Percentiles rank a stretch among this genome's conserved stretches.
phyloP scores from a whole-genome alignment of 1,140 invertebrate species.

The Vanessa tameamea region DNA sequence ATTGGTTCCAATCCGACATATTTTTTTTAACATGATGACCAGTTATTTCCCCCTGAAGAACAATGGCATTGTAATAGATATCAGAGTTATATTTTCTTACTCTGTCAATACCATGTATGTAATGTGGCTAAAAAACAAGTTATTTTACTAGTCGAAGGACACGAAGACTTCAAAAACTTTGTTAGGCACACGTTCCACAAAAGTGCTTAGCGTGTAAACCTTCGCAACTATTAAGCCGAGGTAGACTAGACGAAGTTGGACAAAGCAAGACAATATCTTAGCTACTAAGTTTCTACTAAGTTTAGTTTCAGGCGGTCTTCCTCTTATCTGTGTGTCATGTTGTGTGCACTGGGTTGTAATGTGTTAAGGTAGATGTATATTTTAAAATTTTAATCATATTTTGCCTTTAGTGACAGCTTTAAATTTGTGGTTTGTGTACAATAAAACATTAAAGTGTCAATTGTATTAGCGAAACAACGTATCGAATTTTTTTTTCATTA shows the following conservation, averaged over 20 bases:
- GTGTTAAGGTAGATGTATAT: slow-evolving; percentile 7
- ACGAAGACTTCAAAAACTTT: neutral
- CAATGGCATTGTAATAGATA: no score
- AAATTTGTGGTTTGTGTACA: no score
- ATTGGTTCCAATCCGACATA: no score
- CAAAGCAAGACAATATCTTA: slow-evolving; percentile 35
- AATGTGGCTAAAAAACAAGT: no score
- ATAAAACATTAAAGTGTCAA: no score
- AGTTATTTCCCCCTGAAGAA: no score
- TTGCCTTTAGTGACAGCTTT: no score
- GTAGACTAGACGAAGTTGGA: slow-evolving; percentile 28
- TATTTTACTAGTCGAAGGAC: neutral
- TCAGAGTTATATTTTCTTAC: no score
- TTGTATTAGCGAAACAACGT: no score
- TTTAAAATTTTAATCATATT: neutral
- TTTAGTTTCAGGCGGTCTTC: slow-evolving; percentile 11
- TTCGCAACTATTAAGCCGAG: slow-evolving; percentile 26
- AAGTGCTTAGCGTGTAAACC: slow-evolving; percentile 22
- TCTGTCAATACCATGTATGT: no score
- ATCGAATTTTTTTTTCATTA: no score
- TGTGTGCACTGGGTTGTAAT: slow-evolving; percentile 17
- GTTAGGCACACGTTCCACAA: slow-evolving; percentile 17
- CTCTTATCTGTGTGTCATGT: slow-evolving; percentile 21
- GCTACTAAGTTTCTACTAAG: slow-evolving; percentile 25
- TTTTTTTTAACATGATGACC: no score